These are phyloP conservation scores for Scelioninae gen. 1 DNA, from an alignment of 2,888 invertebrate genomes.

Conservation along the genomic window DNA sequence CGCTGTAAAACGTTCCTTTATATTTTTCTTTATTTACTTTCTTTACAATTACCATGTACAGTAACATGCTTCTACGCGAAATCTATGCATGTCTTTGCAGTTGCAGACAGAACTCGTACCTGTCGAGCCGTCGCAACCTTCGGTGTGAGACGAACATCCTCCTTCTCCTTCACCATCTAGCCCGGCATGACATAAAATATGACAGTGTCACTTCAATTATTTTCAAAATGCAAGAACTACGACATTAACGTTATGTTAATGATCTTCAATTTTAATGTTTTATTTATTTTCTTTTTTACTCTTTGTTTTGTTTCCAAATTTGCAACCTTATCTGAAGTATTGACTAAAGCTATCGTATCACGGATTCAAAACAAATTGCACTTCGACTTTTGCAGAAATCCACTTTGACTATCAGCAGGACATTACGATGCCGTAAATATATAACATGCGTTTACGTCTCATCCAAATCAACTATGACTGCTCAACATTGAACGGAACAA, in stretches of 20 bases:
- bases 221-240: conserved; percentile 60
- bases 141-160: conserved; percentile 96
- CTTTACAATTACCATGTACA: conserved; percentile 44
- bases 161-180: conserved; percentile 91
- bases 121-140: conserved; percentile 97
- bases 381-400: conserved; percentile 10
- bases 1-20: conserved; percentile 4
- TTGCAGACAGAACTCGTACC: conserved; percentile 86
- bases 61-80: conserved; percentile 65
- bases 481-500: conserved; percentile 36
- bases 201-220: conserved; percentile 77
- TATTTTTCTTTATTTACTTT: neutral
- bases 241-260: conserved; percentile 49
- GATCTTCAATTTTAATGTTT: too few relatives aligned
- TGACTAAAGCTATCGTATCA: too few relatives aligned
- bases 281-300: too few relatives aligned
- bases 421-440: conserved; percentile 5
- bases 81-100: conserved; percentile 76
- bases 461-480: conserved; percentile 35
- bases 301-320: conserved; percentile 10
- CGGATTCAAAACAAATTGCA: conserved; percentile 30
- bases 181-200: conserved; percentile 85
- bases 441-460: conserved; percentile 29
- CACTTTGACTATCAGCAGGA: neutral
- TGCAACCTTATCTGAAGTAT: too few relatives aligned